Evolutionary conservation across 2,113 vertebrate species (phyloP).

Genomic region (Actinemys pallida): DNA sequence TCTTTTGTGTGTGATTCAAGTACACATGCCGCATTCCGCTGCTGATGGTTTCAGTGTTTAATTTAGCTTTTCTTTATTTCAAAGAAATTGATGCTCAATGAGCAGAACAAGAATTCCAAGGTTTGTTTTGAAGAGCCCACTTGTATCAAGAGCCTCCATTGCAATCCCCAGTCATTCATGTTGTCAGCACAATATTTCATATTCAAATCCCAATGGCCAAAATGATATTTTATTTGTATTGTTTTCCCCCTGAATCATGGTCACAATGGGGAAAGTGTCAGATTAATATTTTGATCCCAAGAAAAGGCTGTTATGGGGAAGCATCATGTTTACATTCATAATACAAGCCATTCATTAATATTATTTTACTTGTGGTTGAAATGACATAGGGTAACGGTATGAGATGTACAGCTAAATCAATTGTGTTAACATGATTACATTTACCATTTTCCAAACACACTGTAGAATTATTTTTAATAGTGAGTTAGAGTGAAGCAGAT

Average conservation of each 20-base stretch:
- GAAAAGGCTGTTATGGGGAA: neutral
- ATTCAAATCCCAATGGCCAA: accelerated
- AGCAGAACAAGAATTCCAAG: neutral
- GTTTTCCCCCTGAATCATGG: neutral
- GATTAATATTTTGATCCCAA: neutral
- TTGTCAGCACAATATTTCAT: neutral
- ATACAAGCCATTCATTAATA: neutral
- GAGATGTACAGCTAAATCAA: neutral
- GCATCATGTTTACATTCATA: neutral
- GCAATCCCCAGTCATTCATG: neutral
- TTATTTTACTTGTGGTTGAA: neutral
- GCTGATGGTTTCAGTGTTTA: neutral
- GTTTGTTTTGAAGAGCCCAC: neutral
- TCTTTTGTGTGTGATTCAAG: neutral
- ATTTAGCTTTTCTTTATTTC: neutral
- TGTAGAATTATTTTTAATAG: neutral
- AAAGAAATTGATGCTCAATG: neutral
- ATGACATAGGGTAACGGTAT: neutral
- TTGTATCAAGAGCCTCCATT: accelerated
- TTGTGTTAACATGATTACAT: neutral
- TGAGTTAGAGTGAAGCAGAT: neutral
- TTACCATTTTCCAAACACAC: neutral
- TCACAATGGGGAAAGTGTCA: neutral
- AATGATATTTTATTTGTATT: neutral
- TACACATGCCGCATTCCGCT: too few species aligned